Evolutionary conservation across 1,140 invertebrate species (phyloP).

Genomic region (Capitella teleta): DNA sequence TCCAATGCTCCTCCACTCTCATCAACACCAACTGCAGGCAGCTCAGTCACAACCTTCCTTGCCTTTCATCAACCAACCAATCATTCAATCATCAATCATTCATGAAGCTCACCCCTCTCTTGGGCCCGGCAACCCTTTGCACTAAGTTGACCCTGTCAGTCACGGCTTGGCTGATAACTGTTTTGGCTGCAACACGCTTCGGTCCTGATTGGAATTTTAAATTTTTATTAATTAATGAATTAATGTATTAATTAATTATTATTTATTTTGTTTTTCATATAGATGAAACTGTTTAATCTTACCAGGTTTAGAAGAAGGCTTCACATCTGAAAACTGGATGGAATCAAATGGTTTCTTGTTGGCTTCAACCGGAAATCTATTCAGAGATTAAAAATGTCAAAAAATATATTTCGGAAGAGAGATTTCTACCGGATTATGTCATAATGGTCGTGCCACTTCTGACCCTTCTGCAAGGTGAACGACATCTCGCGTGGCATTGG

Average conservation of each 20-base stretch:
- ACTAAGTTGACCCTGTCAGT: too few relatives aligned
- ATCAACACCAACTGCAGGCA: slow-evolving; percentile 21
- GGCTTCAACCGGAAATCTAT: slow-evolving; percentile 23
- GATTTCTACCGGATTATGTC: slow-evolving; percentile 31
- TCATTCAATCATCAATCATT: too few relatives aligned
- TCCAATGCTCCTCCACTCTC: slow-evolving; percentile 18
- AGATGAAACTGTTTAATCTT: too few relatives aligned
- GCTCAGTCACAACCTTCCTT: slow-evolving; percentile 12
- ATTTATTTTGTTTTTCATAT: too few relatives aligned
- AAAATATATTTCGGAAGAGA: background rate
- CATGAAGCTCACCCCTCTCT: too few relatives aligned
- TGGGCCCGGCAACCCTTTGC: too few relatives aligned
- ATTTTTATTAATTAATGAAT: too few relatives aligned
- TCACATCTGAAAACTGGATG: slow-evolving; percentile 20
- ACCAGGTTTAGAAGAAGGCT: too few relatives aligned
- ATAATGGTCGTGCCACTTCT: slow-evolving; percentile 38
- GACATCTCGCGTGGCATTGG: slow-evolving; percentile 37
- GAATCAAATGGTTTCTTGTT: slow-evolving; percentile 30
- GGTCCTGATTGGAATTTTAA: too few relatives aligned
- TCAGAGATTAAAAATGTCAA: slow-evolving; percentile 1
- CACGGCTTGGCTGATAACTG: too few relatives aligned
- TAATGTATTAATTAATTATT: too few relatives aligned
- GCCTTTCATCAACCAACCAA: background rate
- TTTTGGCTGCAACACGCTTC: too few relatives aligned
- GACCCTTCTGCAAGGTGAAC: slow-evolving; percentile 29